phyloP scores from a whole-genome alignment of 2,113 vertebrate species.

The Zosterops hypoxanthus region DNA sequence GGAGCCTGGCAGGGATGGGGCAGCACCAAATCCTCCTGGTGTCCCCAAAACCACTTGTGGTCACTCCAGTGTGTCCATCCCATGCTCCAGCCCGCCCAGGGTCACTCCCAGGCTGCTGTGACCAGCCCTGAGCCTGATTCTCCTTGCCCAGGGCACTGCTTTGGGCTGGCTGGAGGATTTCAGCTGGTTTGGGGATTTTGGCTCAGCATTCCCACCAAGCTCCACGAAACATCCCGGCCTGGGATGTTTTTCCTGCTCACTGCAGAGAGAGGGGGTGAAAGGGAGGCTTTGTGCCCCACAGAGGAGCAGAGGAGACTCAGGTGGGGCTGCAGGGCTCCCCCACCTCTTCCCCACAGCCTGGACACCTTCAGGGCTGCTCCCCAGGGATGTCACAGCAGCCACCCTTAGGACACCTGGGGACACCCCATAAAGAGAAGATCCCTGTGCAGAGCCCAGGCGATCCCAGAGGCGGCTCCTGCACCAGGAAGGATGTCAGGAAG shows the following conservation, averaged over 20 bases:
- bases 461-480: not conserved
- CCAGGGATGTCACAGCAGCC: not conserved
- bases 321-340: not conserved
- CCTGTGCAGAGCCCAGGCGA: not conserved
- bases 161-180: not conserved
- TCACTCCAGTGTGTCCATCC: fast-evolving
- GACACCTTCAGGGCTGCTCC: not conserved
- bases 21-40: not conserved
- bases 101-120: not conserved
- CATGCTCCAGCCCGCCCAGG: fast-evolving
- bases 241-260: not conserved
- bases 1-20: not conserved
- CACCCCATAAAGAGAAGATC: not conserved
- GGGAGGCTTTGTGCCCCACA: fast-evolving
- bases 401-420: not conserved
- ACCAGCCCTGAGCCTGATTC: fast-evolving
- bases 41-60: not conserved
- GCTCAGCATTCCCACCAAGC: not conserved
- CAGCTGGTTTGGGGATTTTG: not conserved
- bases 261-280: not conserved
- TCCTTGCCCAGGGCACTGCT: not conserved
- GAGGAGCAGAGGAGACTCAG: not conserved
- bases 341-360: fast-evolving
- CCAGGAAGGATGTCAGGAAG: not conserved
- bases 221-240: not conserved